phyloP scores from a whole-genome alignment of 2,888 invertebrate genomes.

The Nomada flava region DNA sequence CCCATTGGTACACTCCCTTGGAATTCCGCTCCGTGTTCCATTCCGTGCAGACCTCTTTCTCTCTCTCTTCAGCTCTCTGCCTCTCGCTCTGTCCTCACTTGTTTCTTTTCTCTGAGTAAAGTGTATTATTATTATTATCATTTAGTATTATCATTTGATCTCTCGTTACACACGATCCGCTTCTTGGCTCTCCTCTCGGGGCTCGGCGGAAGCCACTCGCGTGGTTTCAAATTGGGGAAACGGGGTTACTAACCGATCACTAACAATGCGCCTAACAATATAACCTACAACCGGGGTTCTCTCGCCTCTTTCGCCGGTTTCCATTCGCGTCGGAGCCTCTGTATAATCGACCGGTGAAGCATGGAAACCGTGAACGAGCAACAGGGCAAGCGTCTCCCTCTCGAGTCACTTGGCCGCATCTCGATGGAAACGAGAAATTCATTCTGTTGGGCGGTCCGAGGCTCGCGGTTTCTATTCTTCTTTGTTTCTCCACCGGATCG shows the following conservation, averaged over 20 bases:
- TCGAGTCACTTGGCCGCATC: not conserved
- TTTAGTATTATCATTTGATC: conserved; percentile 39
- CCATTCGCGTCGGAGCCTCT: not conserved
- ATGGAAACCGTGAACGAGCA: not conserved
- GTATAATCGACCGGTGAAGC: conserved; percentile 24
- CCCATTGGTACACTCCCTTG: no score
- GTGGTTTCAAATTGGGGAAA: conserved; percentile 80
- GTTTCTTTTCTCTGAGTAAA: conserved; percentile 50
- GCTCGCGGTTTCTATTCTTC: not conserved
- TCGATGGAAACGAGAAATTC: no score
- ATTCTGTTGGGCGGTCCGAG: no score
- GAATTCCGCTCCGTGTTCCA: not conserved
- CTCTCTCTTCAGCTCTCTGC: conserved; percentile 38
- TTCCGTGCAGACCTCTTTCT: not conserved
- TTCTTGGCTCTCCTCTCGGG: conserved; percentile 84
- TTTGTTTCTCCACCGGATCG: not conserved
- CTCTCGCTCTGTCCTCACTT: conserved; percentile 52
- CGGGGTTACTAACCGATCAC: conserved; percentile 76
- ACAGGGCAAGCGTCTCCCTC: no score
- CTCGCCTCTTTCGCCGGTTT: conserved; percentile 47
- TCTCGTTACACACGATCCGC: conserved; percentile 76
- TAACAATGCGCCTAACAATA: conserved; percentile 78
- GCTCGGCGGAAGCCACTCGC: conserved; percentile 84
- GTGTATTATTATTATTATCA: conserved; percentile 19
- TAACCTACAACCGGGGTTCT: conserved; percentile 38